Evolutionary conservation across 2,797 vertebrate species (phyloP), one percentile per base, ranked within the genome.

Genomic region (Taeniopygia guttata): DNA sequence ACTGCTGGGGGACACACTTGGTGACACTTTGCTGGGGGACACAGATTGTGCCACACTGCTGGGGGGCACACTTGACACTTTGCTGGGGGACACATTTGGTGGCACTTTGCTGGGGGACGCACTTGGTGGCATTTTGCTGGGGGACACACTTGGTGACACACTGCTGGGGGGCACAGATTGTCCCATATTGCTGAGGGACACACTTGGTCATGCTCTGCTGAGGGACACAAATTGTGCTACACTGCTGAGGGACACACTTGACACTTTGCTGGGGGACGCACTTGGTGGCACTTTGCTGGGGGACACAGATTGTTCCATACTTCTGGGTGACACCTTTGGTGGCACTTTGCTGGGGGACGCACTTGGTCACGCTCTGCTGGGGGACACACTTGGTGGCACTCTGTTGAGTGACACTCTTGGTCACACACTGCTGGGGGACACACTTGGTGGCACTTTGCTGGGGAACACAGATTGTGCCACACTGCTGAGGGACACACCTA

Each of bases 271-370:
- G 58, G 9, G 36, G 36, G 58, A 59, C 26, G 16, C 45, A 9
- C 0, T 46, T 76, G 0, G 1, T 74, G 0, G 0, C 55, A 36
- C 73, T 6, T 3, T 49, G 70, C 13, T 77, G 66, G 0, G 32
- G 32, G 13, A 46, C 56, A 25, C 49, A 18, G 8, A 4, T 1
- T 25, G 60, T 32, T 0, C 4, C 29, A 9, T 15, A 3, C 1
- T 22, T 48, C 2, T 82, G 30, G 0, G n/a, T 11, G 17, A 45
- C 13, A 15, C 34, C 1, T 11, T 38, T 38, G 36, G 36, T 59
- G 2, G 8, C 29, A 25, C 23, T 5, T 5, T 45, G 42, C 7
- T 91, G 73, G 0, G 42, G 19, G 11, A 36, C 56, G 29, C 38
- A 40, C 3, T 16, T 15, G 10, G 40, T 32, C 7, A 2, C 25